phyloP scores from a whole-genome alignment of 1,140 invertebrate genomes.

The Vanessa atalanta region DNA sequence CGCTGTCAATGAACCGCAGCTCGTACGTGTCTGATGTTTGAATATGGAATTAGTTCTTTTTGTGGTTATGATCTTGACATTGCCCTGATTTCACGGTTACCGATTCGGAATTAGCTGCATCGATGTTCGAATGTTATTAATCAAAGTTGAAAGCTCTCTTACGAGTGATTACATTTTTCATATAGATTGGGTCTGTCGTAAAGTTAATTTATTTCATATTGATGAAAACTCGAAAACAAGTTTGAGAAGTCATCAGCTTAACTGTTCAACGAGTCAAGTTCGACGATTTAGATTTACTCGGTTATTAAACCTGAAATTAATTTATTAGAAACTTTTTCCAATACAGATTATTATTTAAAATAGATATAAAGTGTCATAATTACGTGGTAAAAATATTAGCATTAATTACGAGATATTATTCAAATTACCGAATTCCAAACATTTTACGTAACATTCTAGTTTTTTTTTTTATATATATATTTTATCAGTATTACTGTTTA shows the following conservation, averaged over 20 bases:
- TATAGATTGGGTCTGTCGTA: constrained; percentile 45
- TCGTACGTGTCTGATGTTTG: constrained; percentile 52
- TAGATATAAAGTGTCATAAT: too few species aligned
- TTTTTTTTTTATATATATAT: neutral
- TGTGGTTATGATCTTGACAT: constrained; percentile 72
- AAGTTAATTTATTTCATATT: constrained; percentile 37
- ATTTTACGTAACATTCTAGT: neutral
- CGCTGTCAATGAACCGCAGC: constrained; percentile 65
- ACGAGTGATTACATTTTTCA: constrained; percentile 43
- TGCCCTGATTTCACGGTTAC: constrained; percentile 57
- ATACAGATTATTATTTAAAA: too few species aligned
- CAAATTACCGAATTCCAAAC: neutral
- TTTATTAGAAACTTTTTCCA: too few species aligned
- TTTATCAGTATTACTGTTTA: constrained; percentile 23
- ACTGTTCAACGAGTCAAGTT: neutral
- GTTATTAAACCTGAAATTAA: too few species aligned
- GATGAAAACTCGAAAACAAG: constrained; percentile 6
- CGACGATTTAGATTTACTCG: neutral
- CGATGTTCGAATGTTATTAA: constrained; percentile 42
- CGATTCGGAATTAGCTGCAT: neutral
- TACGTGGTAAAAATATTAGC: too few species aligned
- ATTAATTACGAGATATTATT: too few species aligned
- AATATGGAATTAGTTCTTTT: constrained; percentile 69
- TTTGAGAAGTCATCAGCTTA: neutral
- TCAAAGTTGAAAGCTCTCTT: constrained; percentile 40